Evolutionary conservation across 2,888 invertebrate genomes (phyloP), one percentile per base, ranked within the genome.

Genomic region (Abscondita cerata): DNA sequence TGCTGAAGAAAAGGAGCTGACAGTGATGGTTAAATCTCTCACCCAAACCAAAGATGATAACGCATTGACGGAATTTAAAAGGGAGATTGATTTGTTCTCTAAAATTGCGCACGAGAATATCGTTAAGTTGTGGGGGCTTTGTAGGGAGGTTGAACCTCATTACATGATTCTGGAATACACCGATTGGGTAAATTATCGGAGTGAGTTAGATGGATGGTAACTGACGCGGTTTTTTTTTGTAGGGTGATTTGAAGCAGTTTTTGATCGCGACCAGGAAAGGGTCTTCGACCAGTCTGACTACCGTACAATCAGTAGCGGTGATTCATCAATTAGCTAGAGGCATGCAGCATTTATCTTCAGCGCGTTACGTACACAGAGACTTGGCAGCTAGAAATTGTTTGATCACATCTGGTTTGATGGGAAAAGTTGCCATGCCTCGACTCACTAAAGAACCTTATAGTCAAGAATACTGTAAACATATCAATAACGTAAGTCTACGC

Each of bases 201-300:
- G n/a, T n/a, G n/a, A n/a, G n/a, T n/a, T n/a, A n/a, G n/a, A n/a
- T n/a, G n/a, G n/a, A n/a, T n/a, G n/a, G n/a, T n/a, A n/a, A n/a
- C n/a, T n/a, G n/a, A n/a, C n/a, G 6, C 25, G 25, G 6, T 33
- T 31, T 12, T 5, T n/a, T n/a, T 12, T 54, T 59, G 15, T 15
- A 94, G 93, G 96, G 96, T 4, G 96, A 96, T 78, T 83, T 97
- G 52, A 96, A 96, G 73, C 95, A 93, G 82, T 96, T 91, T 83
- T 84, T 94, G 16, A 80, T 90, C 52, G 91, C 93, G 9, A 89
- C 89, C 0, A 83, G 86, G 33, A 83, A 76, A 55, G 80, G 76
- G 2, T 73, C 65, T 16, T 84, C 75, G 78, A 90, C 84, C 59
- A 88, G 85, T n/a, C 82, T 96, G 0, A 86, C 86, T 1, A 82